Evolutionary conservation across 1,140 invertebrate genomes (phyloP), one percentile per base, ranked within the genome.

Genomic region (Archivesica marissinica): DNA sequence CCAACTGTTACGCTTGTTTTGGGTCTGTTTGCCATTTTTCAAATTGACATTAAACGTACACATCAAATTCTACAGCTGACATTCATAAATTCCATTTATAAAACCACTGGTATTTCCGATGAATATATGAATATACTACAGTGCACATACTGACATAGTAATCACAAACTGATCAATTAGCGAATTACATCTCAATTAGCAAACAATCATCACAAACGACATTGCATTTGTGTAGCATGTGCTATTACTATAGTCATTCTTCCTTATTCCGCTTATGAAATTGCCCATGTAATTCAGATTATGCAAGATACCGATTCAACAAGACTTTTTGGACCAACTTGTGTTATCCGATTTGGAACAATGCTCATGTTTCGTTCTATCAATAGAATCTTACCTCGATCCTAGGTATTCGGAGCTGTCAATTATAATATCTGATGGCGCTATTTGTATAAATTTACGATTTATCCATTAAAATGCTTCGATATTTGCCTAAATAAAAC

Each of bases 11-110:
- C 54, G 30, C 47, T 72, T 7, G 30, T 23, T 20, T 50, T 66
- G 9, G 39, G 64, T n/a, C 28, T 54, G 44, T 81, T 72, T 52
- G 23, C 79, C 79, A 81, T 81, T 30, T 50, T 50, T 66, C 28
- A 59, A 30, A 47, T 30, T 72, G n/a, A 70, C 15, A 17, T 64
- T 3, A 64, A 1, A 30, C 33, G 33, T 25, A 0, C 11, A 20
- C 59, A 64, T 17, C 28, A 28, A 64, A 64, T 35, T 17, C 1
- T 64, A 35, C 11, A 2, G 59, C 28, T 64, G 59, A 64, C 59
- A 64, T 35, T 4, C 17, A 64, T 17, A 64, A 17, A 64, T 35
- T 15, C 20, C 30, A 64, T 25, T 17, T 17, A n/a, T 6, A 33
- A 64, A 35, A 3, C 30, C 23, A 35, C 9, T 35, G 28, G 59